These are phyloP conservation scores for Clarias platycephalus DNA, from an alignment of 2,797 vertebrate genomes.

Conservation along the genomic window DNA sequence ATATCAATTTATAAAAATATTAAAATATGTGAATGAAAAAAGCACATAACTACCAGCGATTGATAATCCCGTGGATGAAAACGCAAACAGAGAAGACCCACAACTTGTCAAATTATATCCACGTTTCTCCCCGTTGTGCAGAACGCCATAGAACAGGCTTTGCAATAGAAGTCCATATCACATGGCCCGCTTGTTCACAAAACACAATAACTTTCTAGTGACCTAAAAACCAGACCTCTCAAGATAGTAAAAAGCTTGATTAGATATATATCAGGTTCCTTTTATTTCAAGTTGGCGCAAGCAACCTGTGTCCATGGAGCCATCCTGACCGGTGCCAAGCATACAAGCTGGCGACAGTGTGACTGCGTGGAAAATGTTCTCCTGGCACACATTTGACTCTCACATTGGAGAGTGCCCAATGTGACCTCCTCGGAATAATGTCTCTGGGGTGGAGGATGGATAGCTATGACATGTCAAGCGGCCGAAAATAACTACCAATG, in stretches of 20 bases:
- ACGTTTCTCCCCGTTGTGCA: background rate
- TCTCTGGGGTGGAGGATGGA: conserved; percentile 8
- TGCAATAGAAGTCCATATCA: background rate
- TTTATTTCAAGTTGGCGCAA: conserved; percentile 1
- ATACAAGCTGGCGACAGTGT: conserved; percentile 33
- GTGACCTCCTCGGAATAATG: background rate
- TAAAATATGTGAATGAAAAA: background rate
- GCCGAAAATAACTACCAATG: conserved; percentile 24
- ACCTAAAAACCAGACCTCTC: background rate
- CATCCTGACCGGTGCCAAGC: conserved; percentile 18
- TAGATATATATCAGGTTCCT: conserved; percentile 5
- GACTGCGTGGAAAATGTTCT: conserved; percentile 26
- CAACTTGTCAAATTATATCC: background rate
- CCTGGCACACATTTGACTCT: conserved; percentile 27
- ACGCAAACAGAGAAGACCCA: background rate
- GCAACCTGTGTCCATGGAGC: conserved; percentile 49
- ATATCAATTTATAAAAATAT: no score
- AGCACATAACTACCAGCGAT: background rate
- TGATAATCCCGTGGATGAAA: background rate
- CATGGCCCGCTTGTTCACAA: background rate
- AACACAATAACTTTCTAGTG: background rate
- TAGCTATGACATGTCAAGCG: conserved; percentile 13
- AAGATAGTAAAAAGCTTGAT: background rate
- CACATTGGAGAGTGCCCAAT: background rate
- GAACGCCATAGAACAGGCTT: background rate